phyloP scores from a whole-genome alignment of 2,113 vertebrate genomes.

The Pygoscelis antarcticus region DNA sequence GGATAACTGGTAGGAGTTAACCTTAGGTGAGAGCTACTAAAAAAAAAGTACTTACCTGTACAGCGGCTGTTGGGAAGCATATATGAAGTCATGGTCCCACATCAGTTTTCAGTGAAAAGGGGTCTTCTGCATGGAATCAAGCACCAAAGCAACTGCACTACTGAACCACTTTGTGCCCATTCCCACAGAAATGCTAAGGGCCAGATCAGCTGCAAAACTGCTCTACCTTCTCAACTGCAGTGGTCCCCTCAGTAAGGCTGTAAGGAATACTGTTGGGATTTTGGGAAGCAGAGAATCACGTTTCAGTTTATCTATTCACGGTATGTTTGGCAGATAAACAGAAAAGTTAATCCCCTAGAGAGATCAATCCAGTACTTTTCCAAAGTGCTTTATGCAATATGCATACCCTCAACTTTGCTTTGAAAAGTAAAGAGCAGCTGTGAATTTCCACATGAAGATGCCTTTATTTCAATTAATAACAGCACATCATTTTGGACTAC shows the following conservation, averaged over 20 bases:
- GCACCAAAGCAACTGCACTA: not conserved
- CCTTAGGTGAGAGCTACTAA: not conserved
- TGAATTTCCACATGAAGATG: not conserved
- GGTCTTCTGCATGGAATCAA: not conserved
- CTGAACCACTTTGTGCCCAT: not conserved
- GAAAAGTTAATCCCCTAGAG: not conserved
- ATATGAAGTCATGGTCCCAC: not conserved
- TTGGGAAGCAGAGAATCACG: not conserved
- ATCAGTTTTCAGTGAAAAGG: not conserved
- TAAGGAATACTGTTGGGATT: not conserved
- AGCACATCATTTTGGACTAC: not conserved
- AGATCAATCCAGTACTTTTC: not conserved
- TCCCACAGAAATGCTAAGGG: not conserved
- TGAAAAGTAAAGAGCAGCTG: not conserved
- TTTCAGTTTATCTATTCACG: not conserved
- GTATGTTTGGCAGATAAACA: not conserved
- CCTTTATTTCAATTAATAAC: constrained; percentile 28
- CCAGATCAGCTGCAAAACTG: not conserved
- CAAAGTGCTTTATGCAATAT: not conserved
- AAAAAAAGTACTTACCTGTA: not conserved
- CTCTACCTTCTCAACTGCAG: not conserved
- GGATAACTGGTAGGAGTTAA: not conserved
- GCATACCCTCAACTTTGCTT: not conserved
- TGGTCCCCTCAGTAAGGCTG: not conserved
- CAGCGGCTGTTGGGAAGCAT: not conserved